A percentile compares a stretch with the other conserved stretches of the same genome.
phyloP scores from a whole-genome alignment of 2,113 vertebrate genomes.

The Vulpes lagopus region DNA sequence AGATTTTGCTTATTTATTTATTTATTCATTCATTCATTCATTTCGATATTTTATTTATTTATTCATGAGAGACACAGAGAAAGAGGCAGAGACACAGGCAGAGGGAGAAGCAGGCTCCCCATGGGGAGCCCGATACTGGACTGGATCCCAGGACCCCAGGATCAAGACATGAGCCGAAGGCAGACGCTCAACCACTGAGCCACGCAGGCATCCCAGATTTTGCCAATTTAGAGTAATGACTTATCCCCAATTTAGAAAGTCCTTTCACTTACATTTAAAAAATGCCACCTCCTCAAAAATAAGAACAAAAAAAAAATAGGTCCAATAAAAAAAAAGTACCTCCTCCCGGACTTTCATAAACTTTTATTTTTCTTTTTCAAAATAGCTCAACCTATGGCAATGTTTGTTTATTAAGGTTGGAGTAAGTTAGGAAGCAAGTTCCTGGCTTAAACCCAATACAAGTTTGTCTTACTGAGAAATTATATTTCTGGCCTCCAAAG shows the following conservation, averaged over 20 bases:
- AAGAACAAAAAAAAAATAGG: not conserved
- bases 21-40: too few species aligned
- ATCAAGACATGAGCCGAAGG: too few species aligned
- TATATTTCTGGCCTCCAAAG: not conserved
- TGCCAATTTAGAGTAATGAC: not conserved
- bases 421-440: not conserved
- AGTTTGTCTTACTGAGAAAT: not conserved
- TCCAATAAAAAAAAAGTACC: not conserved
- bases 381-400: not conserved
- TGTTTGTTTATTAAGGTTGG: not conserved
- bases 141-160: too few species aligned
- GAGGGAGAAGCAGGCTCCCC: too few species aligned
- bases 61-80: too few species aligned
- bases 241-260: not conserved
- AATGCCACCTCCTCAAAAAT: not conserved
- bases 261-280: not conserved
- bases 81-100: too few species aligned
- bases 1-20: not conserved
- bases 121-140: too few species aligned
- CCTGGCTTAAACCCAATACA: not conserved
- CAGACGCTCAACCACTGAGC: too few species aligned
- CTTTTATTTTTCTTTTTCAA: not conserved
- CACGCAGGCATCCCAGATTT: too few species aligned
- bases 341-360: not conserved
- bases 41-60: too few species aligned